Base-by-base conservation (phyloP, 2,113 vertebrate species). In the Laticauda colubrina region DNA sequence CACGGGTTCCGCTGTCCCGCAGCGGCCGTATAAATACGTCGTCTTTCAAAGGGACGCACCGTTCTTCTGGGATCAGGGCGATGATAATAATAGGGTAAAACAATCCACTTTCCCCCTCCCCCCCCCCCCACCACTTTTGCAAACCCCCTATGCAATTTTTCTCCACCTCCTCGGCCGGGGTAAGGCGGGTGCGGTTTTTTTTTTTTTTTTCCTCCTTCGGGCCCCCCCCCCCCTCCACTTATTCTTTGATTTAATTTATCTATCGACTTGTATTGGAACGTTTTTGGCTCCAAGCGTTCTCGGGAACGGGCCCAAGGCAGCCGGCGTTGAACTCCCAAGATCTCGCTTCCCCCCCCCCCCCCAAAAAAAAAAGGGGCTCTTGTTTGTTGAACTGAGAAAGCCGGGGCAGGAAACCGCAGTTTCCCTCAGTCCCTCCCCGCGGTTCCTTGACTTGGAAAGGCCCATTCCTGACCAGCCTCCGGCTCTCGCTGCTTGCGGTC, bases 321-420 rank as follows among this genome's bases (percentile, higher is more conserved):
- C 89, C 93, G 23, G 23, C 18, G 39, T 51, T 51, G 26, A 48
- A n/a, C 85, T 48, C 87, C 87, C 39, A 91, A 93, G 93, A 94
- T 94, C 43, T 21, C 51, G 93, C 91, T 95, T 91, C 94, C 93
- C 34, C 34, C 34, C 34, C 34, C 34, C 34, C 34, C n/a, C n/a
- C n/a, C n/a, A n/a, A n/a, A n/a, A n/a, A 39, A 39, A 39, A 95
- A 95, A 24, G 94, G 94, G 94, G 92, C 93, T 39, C 95, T 97
- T 97, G 56, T 96, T 97, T 96, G 91, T 92, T 92, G 97, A 95
- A 94, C 91, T 96, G 96, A 96, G 75, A 59, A 90, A 97, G 95
- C 94, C 90, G 56, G 21, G 21, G 96, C 97, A 97, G 97, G 97
- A 98, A 98, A 97, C 96, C 96, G n/a, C 34, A 93, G 92, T 96